These are phyloP conservation scores for Drosophila bunnanda DNA, from an alignment of 2,888 invertebrate species.

Conservation along the genomic window DNA sequence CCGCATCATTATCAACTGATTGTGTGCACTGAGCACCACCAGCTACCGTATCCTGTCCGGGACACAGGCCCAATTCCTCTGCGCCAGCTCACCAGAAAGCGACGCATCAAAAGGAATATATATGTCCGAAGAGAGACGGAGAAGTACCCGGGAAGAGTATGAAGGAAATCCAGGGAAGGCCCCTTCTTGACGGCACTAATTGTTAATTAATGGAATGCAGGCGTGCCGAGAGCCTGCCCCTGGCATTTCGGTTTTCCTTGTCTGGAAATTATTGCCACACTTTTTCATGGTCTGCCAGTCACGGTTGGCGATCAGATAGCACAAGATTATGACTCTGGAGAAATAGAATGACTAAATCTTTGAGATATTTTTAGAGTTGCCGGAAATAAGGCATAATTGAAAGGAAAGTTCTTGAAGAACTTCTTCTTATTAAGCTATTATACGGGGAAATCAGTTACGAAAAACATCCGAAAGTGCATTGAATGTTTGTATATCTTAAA, in stretches of 20 bases:
- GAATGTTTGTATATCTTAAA: background rate
- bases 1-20: slow-evolving; percentile 73
- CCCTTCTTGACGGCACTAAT: slow-evolving; percentile 67
- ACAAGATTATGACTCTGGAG: background rate
- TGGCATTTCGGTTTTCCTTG: slow-evolving; percentile 32
- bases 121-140: background rate
- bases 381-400: background rate
- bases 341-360: background rate
- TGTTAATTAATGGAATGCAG: slow-evolving; percentile 76
- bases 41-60: slow-evolving; percentile 69
- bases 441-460: background rate
- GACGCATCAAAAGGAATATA: slow-evolving; percentile 24
- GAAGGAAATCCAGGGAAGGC: slow-evolving; percentile 2
- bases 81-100: slow-evolving; percentile 61
- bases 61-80: slow-evolving; percentile 32
- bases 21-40: slow-evolving; percentile 44
- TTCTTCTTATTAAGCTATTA: background rate
- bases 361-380: slow-evolving; percentile 1
- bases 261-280: slow-evolving; percentile 41
- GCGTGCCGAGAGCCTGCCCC: slow-evolving; percentile 42
- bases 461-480: background rate
- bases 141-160: background rate
- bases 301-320: slow-evolving; percentile 21
- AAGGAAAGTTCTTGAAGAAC: background rate
- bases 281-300: slow-evolving; percentile 34